Conservation (phyloP, 2,113 vertebrate species). For the Cebus imitator region DNA sequence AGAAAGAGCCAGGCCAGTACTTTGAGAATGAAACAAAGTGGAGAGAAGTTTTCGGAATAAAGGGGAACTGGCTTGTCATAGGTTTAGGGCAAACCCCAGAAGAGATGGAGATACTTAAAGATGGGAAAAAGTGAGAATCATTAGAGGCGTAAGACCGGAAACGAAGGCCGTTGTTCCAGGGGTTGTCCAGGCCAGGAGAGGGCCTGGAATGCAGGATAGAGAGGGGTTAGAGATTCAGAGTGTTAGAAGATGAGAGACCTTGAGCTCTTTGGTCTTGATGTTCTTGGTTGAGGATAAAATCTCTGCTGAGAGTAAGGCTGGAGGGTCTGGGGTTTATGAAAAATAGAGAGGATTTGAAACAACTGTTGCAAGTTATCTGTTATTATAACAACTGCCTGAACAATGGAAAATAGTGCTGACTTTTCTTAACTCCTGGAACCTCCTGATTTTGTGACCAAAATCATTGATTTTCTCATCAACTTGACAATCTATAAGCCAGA, state of each 20-base stretch:
- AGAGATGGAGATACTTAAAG: background rate
- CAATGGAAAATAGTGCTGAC: background rate
- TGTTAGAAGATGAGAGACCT: background rate
- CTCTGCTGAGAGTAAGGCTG: background rate
- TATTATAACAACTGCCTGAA: background rate
- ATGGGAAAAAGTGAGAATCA: background rate
- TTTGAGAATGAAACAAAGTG: background rate
- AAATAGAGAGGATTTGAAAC: background rate
- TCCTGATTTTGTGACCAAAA: background rate
- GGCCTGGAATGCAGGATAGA: background rate
- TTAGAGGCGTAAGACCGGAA: background rate
- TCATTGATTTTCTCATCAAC: background rate
- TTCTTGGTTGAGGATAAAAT: background rate
- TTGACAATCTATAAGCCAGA: background rate
- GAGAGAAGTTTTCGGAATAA: background rate
- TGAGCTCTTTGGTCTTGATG: slow-evolving; percentile 1
- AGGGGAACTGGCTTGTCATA: background rate
- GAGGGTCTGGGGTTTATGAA: background rate
- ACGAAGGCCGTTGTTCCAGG: background rate
- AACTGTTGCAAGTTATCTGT: slow-evolving; percentile 6
- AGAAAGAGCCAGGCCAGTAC: background rate
- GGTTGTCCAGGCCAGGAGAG: background rate
- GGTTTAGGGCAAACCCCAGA: background rate
- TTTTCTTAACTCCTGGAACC: background rate
- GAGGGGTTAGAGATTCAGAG: background rate